phyloP scores from a whole-genome alignment of 2,797 vertebrate species.

The Muscicapa comitata region DNA sequence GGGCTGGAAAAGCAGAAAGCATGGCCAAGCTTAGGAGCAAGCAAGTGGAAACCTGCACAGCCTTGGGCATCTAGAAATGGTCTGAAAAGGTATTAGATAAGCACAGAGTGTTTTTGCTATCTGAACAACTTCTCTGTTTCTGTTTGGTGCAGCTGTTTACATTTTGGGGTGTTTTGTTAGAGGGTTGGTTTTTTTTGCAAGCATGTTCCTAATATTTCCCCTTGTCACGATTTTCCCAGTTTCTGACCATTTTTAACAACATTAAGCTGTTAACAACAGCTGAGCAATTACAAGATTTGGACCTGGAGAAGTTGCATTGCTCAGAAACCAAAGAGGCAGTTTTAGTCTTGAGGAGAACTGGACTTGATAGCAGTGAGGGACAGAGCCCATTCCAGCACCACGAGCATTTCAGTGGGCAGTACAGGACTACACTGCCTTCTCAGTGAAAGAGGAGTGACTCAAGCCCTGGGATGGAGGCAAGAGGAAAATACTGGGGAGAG shows the following conservation, averaged over 20 bases:
- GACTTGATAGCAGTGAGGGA: not conserved
- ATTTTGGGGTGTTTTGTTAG: not conserved
- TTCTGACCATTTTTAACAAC: not conserved
- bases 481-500: not conserved
- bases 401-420: accelerated
- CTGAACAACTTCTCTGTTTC: not conserved
- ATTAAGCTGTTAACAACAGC: not conserved
- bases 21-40: not conserved
- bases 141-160: not conserved
- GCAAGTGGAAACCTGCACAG: not conserved
- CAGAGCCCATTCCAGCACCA: not conserved
- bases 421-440: not conserved
- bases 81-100: not conserved
- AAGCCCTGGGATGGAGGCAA: not conserved
- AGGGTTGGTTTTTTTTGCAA: not conserved
- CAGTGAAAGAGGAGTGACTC: not conserved
- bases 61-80: not conserved
- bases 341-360: not conserved
- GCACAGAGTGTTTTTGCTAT: not conserved
- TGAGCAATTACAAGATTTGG: not conserved
- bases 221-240: not conserved
- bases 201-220: not conserved
- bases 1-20: not conserved
- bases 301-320: not conserved
- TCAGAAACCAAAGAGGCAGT: not conserved